phyloP scores from a whole-genome alignment of 1,140 invertebrate species.

The Aculops lycopersici region DNA sequence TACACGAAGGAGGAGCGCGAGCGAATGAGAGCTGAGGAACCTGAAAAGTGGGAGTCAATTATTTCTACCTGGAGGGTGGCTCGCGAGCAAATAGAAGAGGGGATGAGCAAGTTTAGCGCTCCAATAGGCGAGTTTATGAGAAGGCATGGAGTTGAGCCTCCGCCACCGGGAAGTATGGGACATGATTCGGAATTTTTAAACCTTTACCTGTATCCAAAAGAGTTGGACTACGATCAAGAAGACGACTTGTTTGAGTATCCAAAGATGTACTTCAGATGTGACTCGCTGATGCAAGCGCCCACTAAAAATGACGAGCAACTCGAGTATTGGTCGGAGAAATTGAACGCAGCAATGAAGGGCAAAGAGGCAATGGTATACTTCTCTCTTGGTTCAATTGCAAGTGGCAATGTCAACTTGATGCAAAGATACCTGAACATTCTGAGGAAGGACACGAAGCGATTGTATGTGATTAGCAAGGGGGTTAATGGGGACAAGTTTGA shows the following conservation, averaged over 20 bases:
- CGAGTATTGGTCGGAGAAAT: neutral
- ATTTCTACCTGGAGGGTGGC: too few relatives aligned
- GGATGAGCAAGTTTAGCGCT: too few relatives aligned
- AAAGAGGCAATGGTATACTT: slow-evolving; percentile 2
- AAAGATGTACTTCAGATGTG: slow-evolving; percentile 1
- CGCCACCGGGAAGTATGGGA: too few relatives aligned
- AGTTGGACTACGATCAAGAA: slow-evolving; percentile 3
- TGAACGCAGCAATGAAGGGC: too few relatives aligned
- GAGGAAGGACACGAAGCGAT: neutral
- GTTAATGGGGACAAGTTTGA: neutral
- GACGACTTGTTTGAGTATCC: neutral
- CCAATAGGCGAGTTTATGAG: too few relatives aligned
- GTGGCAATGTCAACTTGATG: slow-evolving; percentile 1
- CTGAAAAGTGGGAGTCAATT: neutral
- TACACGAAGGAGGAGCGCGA: too few relatives aligned
- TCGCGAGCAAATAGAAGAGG: neutral
- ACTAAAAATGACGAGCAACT: neutral
- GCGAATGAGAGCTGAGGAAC: too few relatives aligned
- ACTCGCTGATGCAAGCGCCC: neutral
- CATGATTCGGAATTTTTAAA: too few relatives aligned
- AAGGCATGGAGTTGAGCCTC: neutral
- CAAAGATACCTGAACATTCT: neutral
- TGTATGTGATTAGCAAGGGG: neutral
- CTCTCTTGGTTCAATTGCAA: slow-evolving; percentile 1
- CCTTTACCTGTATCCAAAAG: slow-evolving; percentile 1